Percentiles rank a stretch among this genome's conserved stretches.
Conservation (phyloP, 2,888 invertebrate genomes). For the Odontocolon sp. region DNA sequence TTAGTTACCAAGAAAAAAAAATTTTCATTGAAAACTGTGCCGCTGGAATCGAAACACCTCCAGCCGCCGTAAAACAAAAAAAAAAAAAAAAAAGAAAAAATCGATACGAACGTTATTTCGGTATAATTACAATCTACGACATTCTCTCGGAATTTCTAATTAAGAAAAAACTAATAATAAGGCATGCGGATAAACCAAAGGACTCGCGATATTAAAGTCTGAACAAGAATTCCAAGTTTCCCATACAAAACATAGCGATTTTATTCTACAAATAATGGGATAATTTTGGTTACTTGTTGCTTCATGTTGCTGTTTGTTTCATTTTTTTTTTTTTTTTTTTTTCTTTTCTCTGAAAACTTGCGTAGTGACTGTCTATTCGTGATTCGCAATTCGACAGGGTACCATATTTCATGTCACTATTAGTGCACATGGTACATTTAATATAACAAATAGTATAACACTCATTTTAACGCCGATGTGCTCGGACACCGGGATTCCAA, state of each 20-base stretch:
- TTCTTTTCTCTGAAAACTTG: conserved; percentile 70
- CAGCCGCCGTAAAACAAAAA: no score
- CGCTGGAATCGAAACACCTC: no score
- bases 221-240: conserved; percentile 70
- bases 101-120: no score
- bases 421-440: conserved; percentile 65
- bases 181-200: conserved; percentile 39
- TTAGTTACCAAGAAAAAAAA: no score
- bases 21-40: no score
- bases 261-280: conserved; percentile 81
- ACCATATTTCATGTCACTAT: conserved; percentile 52
- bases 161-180: conserved; percentile 57
- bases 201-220: conserved; percentile 62
- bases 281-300: conserved; percentile 74
- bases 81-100: no score
- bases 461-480: conserved; percentile 75
- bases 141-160: no score
- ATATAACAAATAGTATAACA: conserved; percentile 77
- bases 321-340: conserved; percentile 24
- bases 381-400: conserved; percentile 62
- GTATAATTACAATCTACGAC: no score
- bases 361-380: conserved; percentile 67
- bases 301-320: conserved; percentile 47
- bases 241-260: conserved; percentile 81
- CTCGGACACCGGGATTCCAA: conserved; percentile 55